phyloP scores from a whole-genome alignment of 2,888 invertebrate species.

The Eupithecia subfuscata region DNA sequence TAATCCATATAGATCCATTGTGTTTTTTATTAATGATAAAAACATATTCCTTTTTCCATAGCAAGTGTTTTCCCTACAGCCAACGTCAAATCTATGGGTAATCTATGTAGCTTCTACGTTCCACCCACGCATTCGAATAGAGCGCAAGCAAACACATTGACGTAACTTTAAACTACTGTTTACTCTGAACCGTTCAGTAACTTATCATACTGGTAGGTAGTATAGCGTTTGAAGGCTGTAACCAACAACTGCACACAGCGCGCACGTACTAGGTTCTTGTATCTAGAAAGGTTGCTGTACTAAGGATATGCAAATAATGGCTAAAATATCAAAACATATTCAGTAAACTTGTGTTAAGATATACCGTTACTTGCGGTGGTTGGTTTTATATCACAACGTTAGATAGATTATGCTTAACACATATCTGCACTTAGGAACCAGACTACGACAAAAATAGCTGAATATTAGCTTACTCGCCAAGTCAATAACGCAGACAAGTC shows the following conservation, averaged over 20 bases:
- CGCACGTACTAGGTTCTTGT: background rate
- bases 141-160: constrained; percentile 22
- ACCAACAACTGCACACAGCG: background rate
- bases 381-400: background rate
- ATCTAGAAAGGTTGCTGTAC: background rate
- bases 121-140: constrained; percentile 11
- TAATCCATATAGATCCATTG: too few relatives aligned
- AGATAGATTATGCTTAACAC: background rate
- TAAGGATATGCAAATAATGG: background rate
- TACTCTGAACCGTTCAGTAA: constrained; percentile 37
- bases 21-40: too few relatives aligned
- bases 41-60: background rate
- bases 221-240: background rate
- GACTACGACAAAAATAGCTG: background rate
- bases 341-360: background rate
- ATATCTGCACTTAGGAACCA: background rate
- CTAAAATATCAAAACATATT: background rate
- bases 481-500: background rate
- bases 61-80: background rate
- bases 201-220: constrained; percentile 32
- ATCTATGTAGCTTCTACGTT: background rate
- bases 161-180: constrained; percentile 30
- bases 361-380: background rate
- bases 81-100: background rate
- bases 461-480: background rate